Base-by-base conservation (phyloP, 2,888 invertebrate species). In the Brachyopa scutellaris region DNA sequence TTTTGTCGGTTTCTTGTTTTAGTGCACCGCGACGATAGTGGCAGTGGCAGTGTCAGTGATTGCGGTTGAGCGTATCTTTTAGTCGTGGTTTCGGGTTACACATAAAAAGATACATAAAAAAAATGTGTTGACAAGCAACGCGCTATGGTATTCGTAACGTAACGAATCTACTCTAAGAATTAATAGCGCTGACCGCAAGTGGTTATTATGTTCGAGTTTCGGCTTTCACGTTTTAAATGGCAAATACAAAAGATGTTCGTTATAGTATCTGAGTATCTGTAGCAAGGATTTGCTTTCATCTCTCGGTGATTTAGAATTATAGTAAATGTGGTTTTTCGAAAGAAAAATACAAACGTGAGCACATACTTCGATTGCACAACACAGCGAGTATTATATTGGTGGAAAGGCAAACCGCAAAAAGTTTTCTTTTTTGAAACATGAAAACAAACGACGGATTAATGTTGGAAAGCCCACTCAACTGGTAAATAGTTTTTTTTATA, bases 401-500 rank as follows among this genome's bases (percentile, higher is more conserved):
- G 17, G 19, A 4, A 51, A 51, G 11, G 11, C 23, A 62, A 45
- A 73, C 62, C 67, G 40, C 74, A 69, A 23, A 40, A 21, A 21
- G 64, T 45, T 66, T 69, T 17, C 5, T 53, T 55, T 61, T 26
- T 57, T 21, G 66, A 69, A 84, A 79, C 23, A 85, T 85, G 85
- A 85, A 85, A 76, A 80, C 78, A 59, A 84, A 80, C 83, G 85
- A 84, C 38, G 85, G 85, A 84, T 78, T 85, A 76, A 78, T 85
- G 61, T 57, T 85, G 80, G 85, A 85, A 51, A 83, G 82, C 73
- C 74, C 85, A 67, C 76, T 85, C 59, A 85, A 83, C 82, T 85
- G 85, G 85, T 85, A 85, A 85, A 78, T 80, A 57, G 57, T 69
- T 72, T 73, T 59, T 19, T 40, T 64, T 49, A 31, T 21, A 15